phyloP scores from a whole-genome alignment of 1,140 invertebrate species.

The Solenopsis fugax region DNA sequence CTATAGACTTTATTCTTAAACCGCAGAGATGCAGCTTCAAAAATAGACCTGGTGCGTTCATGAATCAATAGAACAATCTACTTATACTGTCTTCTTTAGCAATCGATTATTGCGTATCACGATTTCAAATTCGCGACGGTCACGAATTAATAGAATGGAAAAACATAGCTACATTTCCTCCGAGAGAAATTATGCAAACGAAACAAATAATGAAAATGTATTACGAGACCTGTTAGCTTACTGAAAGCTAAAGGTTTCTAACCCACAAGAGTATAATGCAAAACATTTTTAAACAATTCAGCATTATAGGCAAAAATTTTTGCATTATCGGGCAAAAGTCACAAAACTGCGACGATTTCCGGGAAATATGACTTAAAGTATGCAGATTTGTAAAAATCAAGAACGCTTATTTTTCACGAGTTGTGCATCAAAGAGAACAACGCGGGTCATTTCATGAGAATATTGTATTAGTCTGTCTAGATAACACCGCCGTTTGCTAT shows the following conservation, averaged over 20 bases:
- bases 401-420: background rate
- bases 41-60: constrained; percentile 77
- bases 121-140: background rate
- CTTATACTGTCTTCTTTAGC: constrained; percentile 71
- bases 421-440: background rate
- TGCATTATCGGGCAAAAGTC: background rate
- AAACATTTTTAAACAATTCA: constrained; percentile 19
- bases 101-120: constrained; percentile 51
- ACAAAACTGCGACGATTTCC: background rate
- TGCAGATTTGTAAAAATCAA: background rate
- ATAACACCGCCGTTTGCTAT: constrained; percentile 26
- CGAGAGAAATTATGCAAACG: background rate
- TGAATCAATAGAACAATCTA: constrained; percentile 74
- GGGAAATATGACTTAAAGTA: background rate
- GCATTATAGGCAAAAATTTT: background rate
- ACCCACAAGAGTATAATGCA: background rate
- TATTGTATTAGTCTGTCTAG: constrained; percentile 1
- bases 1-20: constrained; percentile 34
- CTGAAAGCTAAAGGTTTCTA: background rate
- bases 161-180: background rate
- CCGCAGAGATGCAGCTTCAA: constrained; percentile 56
- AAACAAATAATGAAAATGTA: background rate
- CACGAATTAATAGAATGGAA: background rate
- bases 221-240: background rate
- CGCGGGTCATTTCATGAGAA: background rate